Percentiles rank a stretch among this genome's conserved stretches.
Evolutionary conservation across 2,797 vertebrate species (phyloP).

Genomic region (Thamnophis elegans): DNA sequence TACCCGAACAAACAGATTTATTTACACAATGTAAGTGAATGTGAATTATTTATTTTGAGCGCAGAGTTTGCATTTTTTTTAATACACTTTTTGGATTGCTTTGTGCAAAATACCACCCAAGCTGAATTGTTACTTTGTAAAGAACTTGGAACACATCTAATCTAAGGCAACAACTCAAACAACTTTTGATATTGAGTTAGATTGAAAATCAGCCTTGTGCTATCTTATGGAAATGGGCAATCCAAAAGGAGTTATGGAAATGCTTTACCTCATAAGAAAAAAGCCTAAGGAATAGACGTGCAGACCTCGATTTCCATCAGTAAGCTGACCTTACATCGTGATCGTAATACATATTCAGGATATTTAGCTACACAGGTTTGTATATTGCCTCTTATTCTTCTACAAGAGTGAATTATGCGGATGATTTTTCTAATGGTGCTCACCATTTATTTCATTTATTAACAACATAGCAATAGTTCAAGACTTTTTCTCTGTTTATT

Average conservation of each 20-base stretch:
- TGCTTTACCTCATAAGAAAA: not conserved
- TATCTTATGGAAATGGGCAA: not conserved
- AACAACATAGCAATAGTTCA: not conserved
- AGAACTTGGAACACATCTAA: not conserved
- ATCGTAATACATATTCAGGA: not conserved
- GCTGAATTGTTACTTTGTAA: not conserved
- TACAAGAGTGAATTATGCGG: not conserved
- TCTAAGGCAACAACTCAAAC: not conserved
- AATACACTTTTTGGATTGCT: not conserved
- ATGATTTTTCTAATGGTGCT: not conserved
- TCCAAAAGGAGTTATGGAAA: not conserved
- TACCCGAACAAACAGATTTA: not conserved
- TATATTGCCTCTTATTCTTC: not conserved
- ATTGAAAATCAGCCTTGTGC: not conserved
- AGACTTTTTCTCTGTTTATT: not conserved
- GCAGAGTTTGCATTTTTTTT: not conserved
- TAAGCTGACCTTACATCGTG: not conserved
- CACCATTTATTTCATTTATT: not conserved
- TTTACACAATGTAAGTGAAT: not conserved
- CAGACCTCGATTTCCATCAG: not conserved
- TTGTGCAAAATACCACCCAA: not conserved
- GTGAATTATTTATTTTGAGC: not conserved
- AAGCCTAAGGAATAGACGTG: not conserved
- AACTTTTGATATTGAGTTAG: not conserved
- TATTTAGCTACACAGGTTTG: not conserved